Percentiles rank a stretch among this genome's conserved stretches.
Conservation (phyloP, 2,888 invertebrate genomes). For the Uloborus plumipes region DNA sequence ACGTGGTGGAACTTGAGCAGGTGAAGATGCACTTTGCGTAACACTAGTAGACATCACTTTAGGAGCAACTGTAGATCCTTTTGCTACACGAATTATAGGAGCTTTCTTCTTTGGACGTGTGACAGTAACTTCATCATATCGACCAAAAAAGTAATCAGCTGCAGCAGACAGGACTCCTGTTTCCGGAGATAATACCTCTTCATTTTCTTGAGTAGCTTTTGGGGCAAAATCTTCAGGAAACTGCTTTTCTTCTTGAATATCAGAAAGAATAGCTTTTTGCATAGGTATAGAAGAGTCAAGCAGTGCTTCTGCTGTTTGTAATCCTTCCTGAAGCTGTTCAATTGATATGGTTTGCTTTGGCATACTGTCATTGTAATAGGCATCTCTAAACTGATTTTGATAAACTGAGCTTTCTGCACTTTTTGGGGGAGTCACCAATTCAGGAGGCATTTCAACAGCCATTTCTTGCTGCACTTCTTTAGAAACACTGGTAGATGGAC, state of each 20-base stretch:
- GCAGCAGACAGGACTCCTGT: constrained; percentile 38
- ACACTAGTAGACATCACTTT: constrained; percentile 54
- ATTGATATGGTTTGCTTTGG: not conserved
- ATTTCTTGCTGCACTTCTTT: not conserved
- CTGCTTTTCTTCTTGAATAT: not conserved
- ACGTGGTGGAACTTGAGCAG: not conserved
- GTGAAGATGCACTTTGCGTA: constrained; percentile 5
- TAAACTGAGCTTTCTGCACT: not conserved
- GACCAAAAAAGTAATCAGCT: constrained; percentile 58
- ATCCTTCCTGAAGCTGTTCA: constrained; percentile 2
- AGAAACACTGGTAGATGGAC: not conserved
- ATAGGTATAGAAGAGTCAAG: not conserved
- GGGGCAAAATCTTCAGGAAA: not conserved
- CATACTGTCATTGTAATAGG: constrained; percentile 3
- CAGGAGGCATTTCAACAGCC: not conserved
- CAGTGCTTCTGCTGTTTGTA: not conserved
- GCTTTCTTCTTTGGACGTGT: constrained; percentile 44
- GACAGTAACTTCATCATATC: constrained; percentile 52
- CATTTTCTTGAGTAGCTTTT: constrained; percentile 10
- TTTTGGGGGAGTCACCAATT: not conserved
- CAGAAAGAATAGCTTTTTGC: constrained; percentile 4
- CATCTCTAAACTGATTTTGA: constrained; percentile 1
- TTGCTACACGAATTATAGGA: constrained; percentile 12
- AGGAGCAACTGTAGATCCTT: not conserved
- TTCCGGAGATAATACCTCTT: constrained; percentile 30